These are phyloP conservation scores for Aphelenchoides avenae DNA, from an alignment of 1,140 invertebrate species.

Conservation along the genomic window DNA sequence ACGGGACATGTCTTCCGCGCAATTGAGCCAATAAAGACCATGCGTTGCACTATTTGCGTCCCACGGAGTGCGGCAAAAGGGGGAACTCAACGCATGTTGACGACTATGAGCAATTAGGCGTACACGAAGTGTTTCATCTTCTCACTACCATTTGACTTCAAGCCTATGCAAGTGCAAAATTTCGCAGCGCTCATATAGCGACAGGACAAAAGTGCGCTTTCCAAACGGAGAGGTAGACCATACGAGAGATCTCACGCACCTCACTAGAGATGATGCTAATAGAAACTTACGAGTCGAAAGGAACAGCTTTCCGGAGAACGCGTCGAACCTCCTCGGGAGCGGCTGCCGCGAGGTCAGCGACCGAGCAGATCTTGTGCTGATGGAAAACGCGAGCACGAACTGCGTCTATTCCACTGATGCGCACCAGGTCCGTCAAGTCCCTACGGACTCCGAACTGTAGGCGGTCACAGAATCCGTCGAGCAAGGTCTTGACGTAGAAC, in stretches of 20 bases:
- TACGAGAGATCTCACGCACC: no score
- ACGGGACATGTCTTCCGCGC: no score
- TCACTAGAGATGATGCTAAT: not conserved
- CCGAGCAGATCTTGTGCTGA: slow-evolving; percentile 28
- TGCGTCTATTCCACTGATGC: slow-evolving; percentile 77
- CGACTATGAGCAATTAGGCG: not conserved
- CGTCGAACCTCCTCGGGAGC: slow-evolving; percentile 70
- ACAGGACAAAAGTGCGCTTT: not conserved
- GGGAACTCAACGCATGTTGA: no score
- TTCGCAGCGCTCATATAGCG: not conserved
- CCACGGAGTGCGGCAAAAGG: no score
- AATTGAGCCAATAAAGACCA: no score
- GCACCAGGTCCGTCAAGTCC: slow-evolving; percentile 84
- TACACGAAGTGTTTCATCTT: not conserved
- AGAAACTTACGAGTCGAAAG: slow-evolving; percentile 67
- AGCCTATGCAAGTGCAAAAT: not conserved
- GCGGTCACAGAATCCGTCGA: slow-evolving; percentile 85
- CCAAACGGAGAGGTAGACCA: no score
- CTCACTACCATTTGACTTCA: not conserved
- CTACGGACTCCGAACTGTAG: slow-evolving; percentile 87
- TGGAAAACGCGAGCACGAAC: slow-evolving; percentile 77
- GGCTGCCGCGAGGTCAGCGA: slow-evolving; percentile 68
- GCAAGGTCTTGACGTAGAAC: slow-evolving; percentile 79
- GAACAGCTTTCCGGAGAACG: slow-evolving; percentile 72
- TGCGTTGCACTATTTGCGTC: no score